Evolutionary conservation across 2,797 vertebrate genomes (phyloP).

Genomic region (Acrocephalus scirpaceus): DNA sequence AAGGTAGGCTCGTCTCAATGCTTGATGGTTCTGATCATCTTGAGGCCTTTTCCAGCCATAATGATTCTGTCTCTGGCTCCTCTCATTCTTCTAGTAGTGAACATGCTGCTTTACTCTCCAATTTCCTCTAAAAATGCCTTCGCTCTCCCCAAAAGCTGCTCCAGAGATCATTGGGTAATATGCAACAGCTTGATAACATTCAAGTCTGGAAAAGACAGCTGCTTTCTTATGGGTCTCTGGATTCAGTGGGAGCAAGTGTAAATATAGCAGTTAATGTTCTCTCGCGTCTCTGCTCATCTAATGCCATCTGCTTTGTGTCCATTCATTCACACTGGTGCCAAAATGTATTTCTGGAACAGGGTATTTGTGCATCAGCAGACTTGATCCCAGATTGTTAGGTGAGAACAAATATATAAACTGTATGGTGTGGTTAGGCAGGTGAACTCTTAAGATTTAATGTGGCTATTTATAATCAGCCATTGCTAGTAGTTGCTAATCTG

Average conservation of each 20-base stretch:
- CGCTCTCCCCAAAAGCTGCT: not conserved
- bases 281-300: not conserved
- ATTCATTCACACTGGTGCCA: conserved; percentile 34
- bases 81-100: not conserved
- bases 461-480: not conserved
- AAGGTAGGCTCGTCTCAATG: not conserved
- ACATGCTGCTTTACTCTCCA: not conserved
- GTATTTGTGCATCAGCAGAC: not conserved
- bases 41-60: not conserved
- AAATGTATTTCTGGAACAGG: not conserved
- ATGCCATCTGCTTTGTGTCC: conserved; percentile 46
- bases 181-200: not conserved
- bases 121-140: not conserved
- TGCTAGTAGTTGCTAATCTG: not conserved
- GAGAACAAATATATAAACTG: not conserved
- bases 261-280: conserved; percentile 54
- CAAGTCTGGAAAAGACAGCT: conserved; percentile 18
- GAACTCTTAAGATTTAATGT: not conserved
- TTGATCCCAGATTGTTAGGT: not conserved
- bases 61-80: not conserved
- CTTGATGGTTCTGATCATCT: not conserved
- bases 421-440: not conserved
- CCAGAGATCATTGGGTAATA: not conserved
- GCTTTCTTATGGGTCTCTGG: conserved; percentile 46
- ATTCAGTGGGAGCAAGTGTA: conserved; percentile 7